Evolutionary conservation across 2,888 invertebrate species (phyloP), one percentile per base, ranked within the genome.

Genomic region (Hoplodrina blanda): DNA sequence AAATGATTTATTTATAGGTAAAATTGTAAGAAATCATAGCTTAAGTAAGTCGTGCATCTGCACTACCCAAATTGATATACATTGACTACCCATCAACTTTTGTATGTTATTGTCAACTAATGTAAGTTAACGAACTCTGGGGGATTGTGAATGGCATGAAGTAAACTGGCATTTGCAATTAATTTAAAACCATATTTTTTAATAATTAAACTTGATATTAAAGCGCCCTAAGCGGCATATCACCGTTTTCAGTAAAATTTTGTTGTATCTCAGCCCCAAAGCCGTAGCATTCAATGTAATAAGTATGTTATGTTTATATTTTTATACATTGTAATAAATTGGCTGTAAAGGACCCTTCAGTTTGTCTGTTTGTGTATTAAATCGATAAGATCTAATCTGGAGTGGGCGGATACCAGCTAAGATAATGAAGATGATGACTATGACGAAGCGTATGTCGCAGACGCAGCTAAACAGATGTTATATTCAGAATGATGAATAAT

Each of bases 401-500:
- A 66, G 74, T 71, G 65, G 64, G 70, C 52, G 68, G 55, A 67
- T 66, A 54, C 71, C 20, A 30, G 37, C 69, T 65, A 19, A 66
- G 64, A 70, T 72, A 80, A 72, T 77, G 41, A 75, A 72, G 62
- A 76, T 69, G 73, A 81, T 69, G 62, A 69, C 41, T 75, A 59
- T 73, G 79, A 76, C 69, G 60, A 72, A 69, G 56, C 65, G 53
- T 66, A 69, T 75, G 81, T 81, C 81, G 65, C 76, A 62, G 57
- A 19, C 61, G 19, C 61, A 46, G 46, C 46, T 67, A 54, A 53
- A 61, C 85, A 85, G 73, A 83, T 85, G 85, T 85, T 83, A 66
- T 69, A 65, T 81, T 80, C 62, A 61, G 71, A 69, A 77, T 55
- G 64, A 73, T 80, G 81, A 77, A 76, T 80, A 82, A 83, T 85